phyloP scores from a whole-genome alignment of 2,888 invertebrate genomes.

The Eupithecia dodoneata region DNA sequence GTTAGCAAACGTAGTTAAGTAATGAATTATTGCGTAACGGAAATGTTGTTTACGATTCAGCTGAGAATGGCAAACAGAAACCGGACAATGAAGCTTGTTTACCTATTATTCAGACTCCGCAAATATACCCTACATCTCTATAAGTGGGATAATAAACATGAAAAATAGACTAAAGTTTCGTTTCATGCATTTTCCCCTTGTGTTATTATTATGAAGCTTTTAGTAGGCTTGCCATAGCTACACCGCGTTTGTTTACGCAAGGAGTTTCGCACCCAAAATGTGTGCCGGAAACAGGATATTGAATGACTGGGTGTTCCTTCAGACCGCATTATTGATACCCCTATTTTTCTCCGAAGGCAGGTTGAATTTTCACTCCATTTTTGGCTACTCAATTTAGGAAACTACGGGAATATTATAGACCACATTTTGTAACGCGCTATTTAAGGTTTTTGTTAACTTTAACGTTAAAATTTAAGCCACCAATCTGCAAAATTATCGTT shows the following conservation, averaged over 20 bases:
- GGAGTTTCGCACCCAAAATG: slow-evolving; percentile 33
- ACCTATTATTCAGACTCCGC: slow-evolving; percentile 40
- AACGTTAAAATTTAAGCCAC: neutral
- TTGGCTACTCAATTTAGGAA: neutral
- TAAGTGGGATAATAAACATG: slow-evolving; percentile 45
- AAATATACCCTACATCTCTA: slow-evolving; percentile 37
- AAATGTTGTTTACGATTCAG: slow-evolving; percentile 28
- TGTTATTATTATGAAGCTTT: slow-evolving; percentile 43
- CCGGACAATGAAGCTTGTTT: slow-evolving; percentile 41
- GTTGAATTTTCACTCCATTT: slow-evolving; percentile 3
- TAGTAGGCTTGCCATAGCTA: slow-evolving; percentile 31
- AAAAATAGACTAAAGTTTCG: slow-evolving; percentile 42
- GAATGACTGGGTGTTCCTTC: slow-evolving; percentile 34
- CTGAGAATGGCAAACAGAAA: slow-evolving; percentile 30
- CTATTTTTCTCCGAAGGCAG: slow-evolving; percentile 12
- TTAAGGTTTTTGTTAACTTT: neutral
- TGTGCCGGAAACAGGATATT: slow-evolving; percentile 40
- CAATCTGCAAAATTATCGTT: neutral
- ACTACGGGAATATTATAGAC: neutral
- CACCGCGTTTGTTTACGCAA: slow-evolving; percentile 31
- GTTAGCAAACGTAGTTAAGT: slow-evolving; percentile 10
- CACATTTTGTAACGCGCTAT: neutral
- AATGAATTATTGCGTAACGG: slow-evolving; percentile 13
- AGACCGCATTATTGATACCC: slow-evolving; percentile 25
- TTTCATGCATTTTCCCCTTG: slow-evolving; percentile 38